Evolutionary conservation across 2,888 invertebrate genomes (phyloP).

Genomic region (Eupeodes luniger): DNA sequence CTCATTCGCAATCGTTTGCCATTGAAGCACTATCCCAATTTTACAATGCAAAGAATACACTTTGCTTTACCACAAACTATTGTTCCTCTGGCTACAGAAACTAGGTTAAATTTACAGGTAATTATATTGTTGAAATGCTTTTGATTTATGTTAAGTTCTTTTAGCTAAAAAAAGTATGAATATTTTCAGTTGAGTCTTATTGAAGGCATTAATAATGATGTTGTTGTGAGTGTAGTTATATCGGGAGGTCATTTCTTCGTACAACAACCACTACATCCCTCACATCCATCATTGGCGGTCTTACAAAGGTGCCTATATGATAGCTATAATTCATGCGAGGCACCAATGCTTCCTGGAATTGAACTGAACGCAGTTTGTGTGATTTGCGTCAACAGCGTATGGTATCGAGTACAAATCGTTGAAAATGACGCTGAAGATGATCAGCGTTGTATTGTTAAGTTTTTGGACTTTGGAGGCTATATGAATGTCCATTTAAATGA

Average conservation of each 20-base stretch:
- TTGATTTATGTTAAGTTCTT: conserved; percentile 1
- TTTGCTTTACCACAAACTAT: conserved; percentile 82
- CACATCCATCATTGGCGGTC: conserved; percentile 92
- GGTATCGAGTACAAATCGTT: conserved; percentile 95
- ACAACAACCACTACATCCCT: conserved; percentile 97
- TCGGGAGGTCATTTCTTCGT: conserved; percentile 96
- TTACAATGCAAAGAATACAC: conserved; percentile 87
- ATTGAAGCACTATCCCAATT: conserved; percentile 90
- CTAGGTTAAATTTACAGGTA: conserved; percentile 84
- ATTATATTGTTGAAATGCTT: conserved; percentile 79
- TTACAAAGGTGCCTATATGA: conserved; percentile 93
- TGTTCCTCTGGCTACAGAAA: conserved; percentile 83
- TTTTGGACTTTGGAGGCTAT: conserved; percentile 98
- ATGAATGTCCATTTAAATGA: conserved; percentile 90
- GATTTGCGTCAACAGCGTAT: conserved; percentile 90
- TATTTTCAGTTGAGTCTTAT: conserved; percentile 91
- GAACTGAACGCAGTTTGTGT: conserved; percentile 95
- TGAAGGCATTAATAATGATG: conserved; percentile 96
- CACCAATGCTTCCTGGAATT: conserved; percentile 91
- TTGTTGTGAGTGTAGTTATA: conserved; percentile 93
- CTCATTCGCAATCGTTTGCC: conserved; percentile 95
- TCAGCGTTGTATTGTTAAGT: conserved; percentile 89
- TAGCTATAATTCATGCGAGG: conserved; percentile 91
- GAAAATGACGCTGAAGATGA: conserved; percentile 85
- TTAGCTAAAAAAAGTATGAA: background rate